Evolutionary conservation across 2,113 vertebrate genomes (phyloP), one percentile per base, ranked within the genome.

Genomic region (Helogale parvula): DNA sequence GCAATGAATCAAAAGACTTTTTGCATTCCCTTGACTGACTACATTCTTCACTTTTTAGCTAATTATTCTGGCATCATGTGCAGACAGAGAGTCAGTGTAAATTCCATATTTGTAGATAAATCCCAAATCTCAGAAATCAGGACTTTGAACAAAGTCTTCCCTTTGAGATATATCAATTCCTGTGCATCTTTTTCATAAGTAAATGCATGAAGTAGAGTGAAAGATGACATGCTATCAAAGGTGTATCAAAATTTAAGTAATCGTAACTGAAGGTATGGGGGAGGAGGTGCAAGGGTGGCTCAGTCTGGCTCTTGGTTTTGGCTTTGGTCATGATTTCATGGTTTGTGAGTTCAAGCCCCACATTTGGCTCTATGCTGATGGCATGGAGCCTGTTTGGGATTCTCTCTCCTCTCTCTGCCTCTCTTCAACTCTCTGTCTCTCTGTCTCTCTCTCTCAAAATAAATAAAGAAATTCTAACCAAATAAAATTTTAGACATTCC

Each of bases 11-110:
- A 41, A 57, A 76, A 92, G n/a, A 50, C 19, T 76, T 66, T 81
- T 87, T 82, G 3, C 69, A 71, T 93, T 79, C 8, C 52, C 50
- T 33, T 71, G 38, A 90, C 41, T 92, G 57, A 54, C 72, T 72
- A 50, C 86, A 88, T 84, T 88, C 17, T 65, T 95, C 63, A 69
- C 17, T 33, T 82, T 92, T 45, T 35, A 97, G 54, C 38, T 68
- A 14, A 90, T 89, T 94, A 89, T 89, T 80, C 72, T 52, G 54
- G 69, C 33, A 63, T n/a, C 60, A 45, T 25, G 4, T 9, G 2
- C 5, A 95, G 80, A 89, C 74, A 54, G 0, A 76, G 6, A 50
- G 11, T 86, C 85, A 52, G 12, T 47, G 88, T 63, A 68, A 74
- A 47, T 85, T 77, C 29, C 35, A 85, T 93, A 86, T 66, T 50